Evolutionary conservation across 2,888 invertebrate species (phyloP).

Genomic region (Colletes collaris): DNA sequence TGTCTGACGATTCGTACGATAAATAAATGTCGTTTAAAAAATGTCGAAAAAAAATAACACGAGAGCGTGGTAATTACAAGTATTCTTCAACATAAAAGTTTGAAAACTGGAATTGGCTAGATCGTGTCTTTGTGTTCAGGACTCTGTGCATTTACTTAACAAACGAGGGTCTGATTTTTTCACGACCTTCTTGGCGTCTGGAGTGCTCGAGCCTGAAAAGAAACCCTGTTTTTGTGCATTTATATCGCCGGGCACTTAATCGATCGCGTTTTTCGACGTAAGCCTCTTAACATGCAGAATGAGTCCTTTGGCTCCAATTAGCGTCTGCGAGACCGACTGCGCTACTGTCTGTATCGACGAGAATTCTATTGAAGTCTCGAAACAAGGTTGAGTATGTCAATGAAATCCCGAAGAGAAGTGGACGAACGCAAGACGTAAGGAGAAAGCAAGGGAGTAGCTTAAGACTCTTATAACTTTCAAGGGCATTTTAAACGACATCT

Average conservation of each 20-base stretch:
- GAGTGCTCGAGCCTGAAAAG: conserved; percentile 26
- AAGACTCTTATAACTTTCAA: conserved; percentile 21
- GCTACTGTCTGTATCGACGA: conserved; percentile 63
- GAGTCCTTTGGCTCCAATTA: conserved; percentile 59
- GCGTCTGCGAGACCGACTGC: conserved; percentile 32
- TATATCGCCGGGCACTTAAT: conserved; percentile 56
- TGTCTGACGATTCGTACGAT: no score
- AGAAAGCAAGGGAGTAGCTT: conserved; percentile 13
- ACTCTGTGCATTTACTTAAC: conserved; percentile 16
- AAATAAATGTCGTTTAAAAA: no score
- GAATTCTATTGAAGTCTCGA: conserved; percentile 71
- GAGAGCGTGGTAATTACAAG: no score
- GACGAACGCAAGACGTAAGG: conserved; percentile 26
- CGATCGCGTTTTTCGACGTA: conserved; percentile 57
- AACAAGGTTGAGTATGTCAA: conserved; percentile 75
- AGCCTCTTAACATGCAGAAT: conserved; percentile 62
- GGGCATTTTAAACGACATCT: conserved; percentile 19
- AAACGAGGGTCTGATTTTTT: conserved; percentile 29
- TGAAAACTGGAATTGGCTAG: neutral
- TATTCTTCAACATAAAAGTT: neutral
- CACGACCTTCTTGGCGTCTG: conserved; percentile 31
- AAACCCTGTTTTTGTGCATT: conserved; percentile 39
- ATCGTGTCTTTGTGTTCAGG: neutral
- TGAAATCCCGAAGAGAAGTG: conserved; percentile 69
- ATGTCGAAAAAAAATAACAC: no score